Evolutionary conservation across 2,113 vertebrate species (phyloP).

Genomic region (Galemys pyrenaicus): DNA sequence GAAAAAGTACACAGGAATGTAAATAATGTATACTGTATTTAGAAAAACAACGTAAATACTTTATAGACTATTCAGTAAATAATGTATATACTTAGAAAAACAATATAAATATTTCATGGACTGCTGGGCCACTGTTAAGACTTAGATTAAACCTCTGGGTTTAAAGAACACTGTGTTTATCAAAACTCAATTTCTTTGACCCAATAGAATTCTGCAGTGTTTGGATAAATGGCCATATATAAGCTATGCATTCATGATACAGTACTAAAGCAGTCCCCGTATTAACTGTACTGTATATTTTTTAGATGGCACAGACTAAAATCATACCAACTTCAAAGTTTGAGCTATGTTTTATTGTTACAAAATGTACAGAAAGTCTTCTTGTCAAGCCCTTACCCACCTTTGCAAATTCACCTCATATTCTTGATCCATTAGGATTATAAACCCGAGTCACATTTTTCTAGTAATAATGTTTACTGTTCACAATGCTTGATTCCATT

Average conservation of each 20-base stretch:
- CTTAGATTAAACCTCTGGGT: constrained; percentile 72
- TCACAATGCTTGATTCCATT: constrained; percentile 30
- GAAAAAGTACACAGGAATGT: constrained; percentile 69
- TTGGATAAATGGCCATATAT: constrained; percentile 58
- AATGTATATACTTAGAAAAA: constrained; percentile 82
- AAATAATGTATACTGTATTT: constrained; percentile 81
- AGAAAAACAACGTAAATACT: constrained; percentile 80
- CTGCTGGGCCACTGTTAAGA: constrained; percentile 69
- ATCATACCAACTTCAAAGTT: not conserved
- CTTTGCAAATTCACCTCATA: constrained; percentile 24
- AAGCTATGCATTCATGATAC: constrained; percentile 35
- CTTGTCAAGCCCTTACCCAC: not conserved
- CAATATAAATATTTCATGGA: constrained; percentile 79
- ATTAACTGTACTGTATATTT: constrained; percentile 40
- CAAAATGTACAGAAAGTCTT: not conserved
- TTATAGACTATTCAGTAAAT: constrained; percentile 80
- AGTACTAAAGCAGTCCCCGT: not conserved
- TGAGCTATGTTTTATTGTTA: constrained; percentile 5
- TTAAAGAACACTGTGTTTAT: constrained; percentile 73
- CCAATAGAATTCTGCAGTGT: constrained; percentile 61
- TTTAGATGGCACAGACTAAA: not conserved
- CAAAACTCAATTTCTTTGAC: constrained; percentile 73
- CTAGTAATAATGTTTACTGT: constrained; percentile 54
- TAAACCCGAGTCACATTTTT: not conserved
- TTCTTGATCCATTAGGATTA: constrained; percentile 31